Evolutionary conservation across 2,888 invertebrate genomes (phyloP).

Genomic region (Chrysodeixis includens): DNA sequence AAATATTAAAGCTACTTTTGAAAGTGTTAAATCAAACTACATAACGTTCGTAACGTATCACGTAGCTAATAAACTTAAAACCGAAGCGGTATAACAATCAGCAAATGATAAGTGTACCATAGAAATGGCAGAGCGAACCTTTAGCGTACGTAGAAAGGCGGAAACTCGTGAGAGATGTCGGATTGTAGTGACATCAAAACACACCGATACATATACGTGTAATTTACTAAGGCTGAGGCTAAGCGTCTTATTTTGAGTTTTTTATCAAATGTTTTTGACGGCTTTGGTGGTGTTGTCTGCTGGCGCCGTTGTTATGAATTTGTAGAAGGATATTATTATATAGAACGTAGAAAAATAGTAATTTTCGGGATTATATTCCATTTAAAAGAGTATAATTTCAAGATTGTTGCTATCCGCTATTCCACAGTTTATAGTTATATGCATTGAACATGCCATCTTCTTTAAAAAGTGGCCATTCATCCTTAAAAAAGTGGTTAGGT

Average conservation of each 20-base stretch:
- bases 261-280: no score
- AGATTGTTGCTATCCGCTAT: no score
- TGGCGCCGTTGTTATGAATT: no score
- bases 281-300: no score
- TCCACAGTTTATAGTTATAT: no score
- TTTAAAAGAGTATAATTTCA: no score
- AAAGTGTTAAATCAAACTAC: neutral
- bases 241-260: neutral
- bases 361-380: no score
- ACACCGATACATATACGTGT: slow-evolving; percentile 51
- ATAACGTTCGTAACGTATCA: neutral
- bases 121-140: slow-evolving; percentile 26
- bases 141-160: slow-evolving; percentile 74
- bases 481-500: no score
- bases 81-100: slow-evolving; percentile 19
- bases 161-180: slow-evolving; percentile 80
- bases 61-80: slow-evolving; percentile 3
- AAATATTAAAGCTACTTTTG: neutral
- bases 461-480: no score
- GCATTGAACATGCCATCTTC: no score
- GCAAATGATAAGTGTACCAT: slow-evolving; percentile 23
- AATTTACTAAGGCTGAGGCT: neutral
- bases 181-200: slow-evolving; percentile 76
- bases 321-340: no score
- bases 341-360: no score